phyloP scores from a whole-genome alignment of 2,888 invertebrate species.

The Pasiphila rectangulata region DNA sequence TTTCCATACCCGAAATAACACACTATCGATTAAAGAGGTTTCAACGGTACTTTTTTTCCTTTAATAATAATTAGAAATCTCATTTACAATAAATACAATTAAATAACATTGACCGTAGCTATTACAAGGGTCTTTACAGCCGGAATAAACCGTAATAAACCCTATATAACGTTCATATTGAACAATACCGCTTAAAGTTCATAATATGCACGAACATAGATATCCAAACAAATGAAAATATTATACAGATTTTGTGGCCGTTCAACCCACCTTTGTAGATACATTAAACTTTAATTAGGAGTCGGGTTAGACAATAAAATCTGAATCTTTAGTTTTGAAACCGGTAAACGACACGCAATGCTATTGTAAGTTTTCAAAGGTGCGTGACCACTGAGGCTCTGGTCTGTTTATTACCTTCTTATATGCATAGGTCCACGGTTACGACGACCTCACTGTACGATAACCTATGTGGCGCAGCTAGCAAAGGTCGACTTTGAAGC shows the following conservation, averaged over 20 bases:
- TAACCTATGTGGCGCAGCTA: no score
- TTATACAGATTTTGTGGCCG: constrained; percentile 25
- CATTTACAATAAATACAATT: not conserved
- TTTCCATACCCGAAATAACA: no score
- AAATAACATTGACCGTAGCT: not conserved
- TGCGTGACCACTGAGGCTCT: not conserved
- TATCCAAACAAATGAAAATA: constrained; percentile 26
- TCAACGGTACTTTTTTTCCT: not conserved
- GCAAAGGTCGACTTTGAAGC: no score
- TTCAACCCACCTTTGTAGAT: constrained; percentile 19
- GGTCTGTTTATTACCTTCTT: no score
- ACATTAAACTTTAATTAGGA: constrained; percentile 33
- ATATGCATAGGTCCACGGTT: no score
- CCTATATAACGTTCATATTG: constrained; percentile 6
- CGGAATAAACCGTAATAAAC: constrained; percentile 11
- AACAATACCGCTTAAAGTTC: constrained; percentile 18
- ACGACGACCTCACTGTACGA: no score
- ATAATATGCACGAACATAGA: constrained; percentile 15
- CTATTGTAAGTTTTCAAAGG: constrained; percentile 14
- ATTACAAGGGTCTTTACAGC: constrained; percentile 4
- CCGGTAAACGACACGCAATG: constrained; percentile 18
- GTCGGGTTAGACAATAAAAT: constrained; percentile 22
- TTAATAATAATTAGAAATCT: not conserved
- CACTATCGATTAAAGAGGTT: no score
- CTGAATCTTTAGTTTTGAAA: constrained; percentile 26